phyloP scores from a whole-genome alignment of 35 echinoderm and acorn worm genomes.

The Hemicentrotus pulcherrimus region DNA sequence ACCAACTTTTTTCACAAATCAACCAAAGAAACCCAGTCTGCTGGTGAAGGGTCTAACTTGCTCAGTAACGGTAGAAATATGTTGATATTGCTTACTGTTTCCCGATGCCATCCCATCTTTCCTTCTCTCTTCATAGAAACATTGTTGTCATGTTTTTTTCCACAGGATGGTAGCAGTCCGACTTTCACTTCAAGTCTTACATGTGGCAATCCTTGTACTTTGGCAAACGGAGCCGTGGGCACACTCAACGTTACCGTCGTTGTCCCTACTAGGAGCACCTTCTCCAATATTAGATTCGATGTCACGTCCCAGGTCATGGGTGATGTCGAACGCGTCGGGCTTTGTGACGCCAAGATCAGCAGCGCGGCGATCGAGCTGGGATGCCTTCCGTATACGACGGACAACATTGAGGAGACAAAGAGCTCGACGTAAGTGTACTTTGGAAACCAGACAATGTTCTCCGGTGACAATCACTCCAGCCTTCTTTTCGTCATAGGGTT shows the following conservation, averaged over 20 bases:
- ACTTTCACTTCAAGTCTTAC: not conserved
- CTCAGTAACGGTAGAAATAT: too few relatives aligned
- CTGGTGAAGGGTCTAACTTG: too few relatives aligned
- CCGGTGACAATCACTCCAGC: too few relatives aligned
- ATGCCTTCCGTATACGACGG: not conserved
- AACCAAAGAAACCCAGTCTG: too few relatives aligned
- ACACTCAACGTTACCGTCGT: not conserved
- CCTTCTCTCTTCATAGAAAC: too few relatives aligned
- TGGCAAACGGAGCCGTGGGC: slow-evolving; percentile 23
- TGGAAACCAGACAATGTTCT: not conserved
- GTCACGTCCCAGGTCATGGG: not conserved
- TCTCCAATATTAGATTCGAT: not conserved
- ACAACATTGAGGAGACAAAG: not conserved
- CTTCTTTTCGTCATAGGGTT: too few relatives aligned
- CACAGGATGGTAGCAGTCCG: slow-evolving; percentile 2
- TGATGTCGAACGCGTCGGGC: not conserved
- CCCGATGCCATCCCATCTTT: too few relatives aligned
- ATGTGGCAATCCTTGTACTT: not conserved
- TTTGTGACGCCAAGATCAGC: not conserved
- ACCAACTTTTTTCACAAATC: too few relatives aligned
- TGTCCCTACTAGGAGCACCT: not conserved
- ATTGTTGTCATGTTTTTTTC: not conserved
- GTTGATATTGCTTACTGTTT: too few relatives aligned
- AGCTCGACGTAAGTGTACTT: not conserved
- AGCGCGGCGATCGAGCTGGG: not conserved